Base-by-base conservation (phyloP, 2,113 vertebrate species). In the Archocentrus centrarchus region DNA sequence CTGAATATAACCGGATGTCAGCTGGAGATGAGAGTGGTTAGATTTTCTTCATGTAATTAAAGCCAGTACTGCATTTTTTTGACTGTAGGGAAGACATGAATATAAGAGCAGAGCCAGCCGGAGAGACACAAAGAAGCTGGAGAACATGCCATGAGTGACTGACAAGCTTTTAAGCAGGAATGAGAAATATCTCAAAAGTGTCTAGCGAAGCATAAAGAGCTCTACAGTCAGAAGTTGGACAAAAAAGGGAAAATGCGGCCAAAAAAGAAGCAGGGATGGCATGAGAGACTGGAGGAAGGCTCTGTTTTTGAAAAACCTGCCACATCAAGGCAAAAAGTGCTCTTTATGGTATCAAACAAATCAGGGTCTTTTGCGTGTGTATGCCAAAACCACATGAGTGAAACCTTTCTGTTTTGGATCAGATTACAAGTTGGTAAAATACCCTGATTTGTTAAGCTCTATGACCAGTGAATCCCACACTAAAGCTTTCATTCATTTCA, bases 121-220 rank as follows among this genome's bases (percentile, higher is more conserved):
- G 6, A 73, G 50, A 68, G 60, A 88, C 79, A 90, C 68, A 83
- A 86, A 86, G 80, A 84, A 66, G 44, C 66, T 44, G 70, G 62
- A 84, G 81, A 90, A 87, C 60, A 87, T 30, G 80, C 76, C 35
- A 66, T n/a, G 62, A 89, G 78, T 91, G 80, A 86, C 78, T 88
- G 83, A 86, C 86, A 80, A 80, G 84, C 85, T 89, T 87, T 93
- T 79, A 87, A 88, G 57, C 6, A 10, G 62, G 15, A 83, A 64
- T 79, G 80, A 75, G 82, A 92, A 92, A 90, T 85, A 77, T 85
- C 77, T 86, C 84, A 73, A 75, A 86, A 73, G 83, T 3, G 13
- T 59, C 58, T 27, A 62, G 59, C 3, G 79, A 92, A 83, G 86
- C 89, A 47, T 88, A 70, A 89, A 93, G 77, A 89, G 83, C 80